Evolutionary conservation across 1,140 invertebrate genomes (phyloP).

Genomic region (Achatina immaculata): DNA sequence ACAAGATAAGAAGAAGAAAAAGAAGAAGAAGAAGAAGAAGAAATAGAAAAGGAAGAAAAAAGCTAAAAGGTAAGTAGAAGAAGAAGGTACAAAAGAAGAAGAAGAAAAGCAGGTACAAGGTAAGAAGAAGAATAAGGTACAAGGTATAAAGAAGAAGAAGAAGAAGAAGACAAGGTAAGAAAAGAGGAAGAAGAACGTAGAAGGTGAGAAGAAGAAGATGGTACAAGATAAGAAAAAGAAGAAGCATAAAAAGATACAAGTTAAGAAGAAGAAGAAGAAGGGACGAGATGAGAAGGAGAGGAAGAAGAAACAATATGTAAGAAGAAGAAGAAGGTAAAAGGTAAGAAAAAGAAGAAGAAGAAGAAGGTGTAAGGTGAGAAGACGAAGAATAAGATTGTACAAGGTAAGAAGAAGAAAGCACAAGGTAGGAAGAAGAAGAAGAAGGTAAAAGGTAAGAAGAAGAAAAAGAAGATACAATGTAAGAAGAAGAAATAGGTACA

Average conservation of each 20-base stretch:
- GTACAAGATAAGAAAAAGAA: not conserved
- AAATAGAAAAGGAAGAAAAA: too few relatives aligned
- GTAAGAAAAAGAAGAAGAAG: constrained; percentile 1
- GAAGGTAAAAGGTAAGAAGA: too few relatives aligned
- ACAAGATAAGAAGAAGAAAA: too few relatives aligned
- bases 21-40: too few relatives aligned
- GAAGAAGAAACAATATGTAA: not conserved
- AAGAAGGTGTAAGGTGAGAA: not conserved
- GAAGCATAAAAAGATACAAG: constrained; percentile 11
- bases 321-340: not conserved
- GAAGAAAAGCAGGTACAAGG: too few relatives aligned
- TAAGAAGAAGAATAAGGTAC: too few relatives aligned
- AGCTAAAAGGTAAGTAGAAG: too few relatives aligned
- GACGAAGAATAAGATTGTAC: too few relatives aligned
- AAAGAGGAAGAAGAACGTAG: constrained; percentile 14
- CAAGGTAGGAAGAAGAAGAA: not conserved
- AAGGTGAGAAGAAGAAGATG: too few relatives aligned
- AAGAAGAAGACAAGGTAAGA: not conserved
- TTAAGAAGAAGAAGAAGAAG: constrained; percentile 12
- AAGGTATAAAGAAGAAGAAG: not conserved
- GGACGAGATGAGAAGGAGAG: not conserved
- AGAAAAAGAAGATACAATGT: not conserved
- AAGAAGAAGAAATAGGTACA: not conserved
- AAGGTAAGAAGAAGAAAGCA: too few relatives aligned
- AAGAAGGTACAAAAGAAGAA: too few relatives aligned